phyloP scores from a whole-genome alignment of 2,888 invertebrate genomes.

The Drosophila anomelani region DNA sequence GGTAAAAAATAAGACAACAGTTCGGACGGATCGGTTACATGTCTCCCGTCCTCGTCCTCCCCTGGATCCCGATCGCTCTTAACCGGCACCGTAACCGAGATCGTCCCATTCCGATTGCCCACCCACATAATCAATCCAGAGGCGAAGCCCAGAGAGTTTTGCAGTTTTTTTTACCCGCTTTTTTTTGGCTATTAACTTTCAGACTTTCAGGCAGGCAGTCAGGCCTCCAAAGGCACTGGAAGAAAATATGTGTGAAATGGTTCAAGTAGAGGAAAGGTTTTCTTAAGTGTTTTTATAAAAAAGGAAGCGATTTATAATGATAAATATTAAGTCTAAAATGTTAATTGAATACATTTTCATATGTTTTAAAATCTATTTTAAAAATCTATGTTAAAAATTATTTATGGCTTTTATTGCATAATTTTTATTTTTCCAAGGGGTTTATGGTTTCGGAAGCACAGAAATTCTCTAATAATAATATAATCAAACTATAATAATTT shows the following conservation, averaged over 20 bases:
- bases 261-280: neutral
- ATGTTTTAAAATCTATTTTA: neutral
- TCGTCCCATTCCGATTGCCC: slow-evolving; percentile 34
- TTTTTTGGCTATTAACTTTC: slow-evolving; percentile 67
- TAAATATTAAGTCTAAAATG: neutral
- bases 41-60: slow-evolving; percentile 34
- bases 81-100: slow-evolving; percentile 28
- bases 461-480: too few relatives aligned
- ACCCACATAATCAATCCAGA: slow-evolving; percentile 50
- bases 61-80: slow-evolving; percentile 30
- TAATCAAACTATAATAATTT: too few relatives aligned
- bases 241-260: neutral
- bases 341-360: neutral
- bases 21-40: slow-evolving; percentile 68
- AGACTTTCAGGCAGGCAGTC: slow-evolving; percentile 28
- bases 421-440: too few relatives aligned
- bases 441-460: too few relatives aligned
- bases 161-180: slow-evolving; percentile 7
- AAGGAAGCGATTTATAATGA: neutral
- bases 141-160: slow-evolving; percentile 42
- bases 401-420: neutral
- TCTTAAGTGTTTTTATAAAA: neutral
- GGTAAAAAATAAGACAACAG: slow-evolving; percentile 14
- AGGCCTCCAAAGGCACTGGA: neutral
- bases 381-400: neutral